phyloP scores from a whole-genome alignment of 2,113 vertebrate species.

The Otus sunia region DNA sequence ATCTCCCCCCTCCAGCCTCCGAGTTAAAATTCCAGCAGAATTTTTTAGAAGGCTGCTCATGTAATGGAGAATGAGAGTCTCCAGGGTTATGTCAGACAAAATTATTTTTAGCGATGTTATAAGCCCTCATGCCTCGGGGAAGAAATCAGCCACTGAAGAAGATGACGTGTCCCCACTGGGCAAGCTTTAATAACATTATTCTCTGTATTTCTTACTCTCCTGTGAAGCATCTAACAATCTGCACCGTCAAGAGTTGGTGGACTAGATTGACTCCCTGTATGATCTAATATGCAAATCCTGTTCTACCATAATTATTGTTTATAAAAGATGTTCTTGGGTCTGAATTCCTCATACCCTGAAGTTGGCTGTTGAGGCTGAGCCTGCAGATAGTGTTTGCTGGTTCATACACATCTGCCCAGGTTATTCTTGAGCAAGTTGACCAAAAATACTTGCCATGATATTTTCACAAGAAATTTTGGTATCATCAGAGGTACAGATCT shows the following conservation, averaged over 20 bases:
- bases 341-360: not conserved
- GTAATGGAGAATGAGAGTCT: conserved; percentile 25
- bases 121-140: conserved; percentile 38
- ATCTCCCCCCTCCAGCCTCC: not conserved
- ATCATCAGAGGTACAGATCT: not conserved
- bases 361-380: not conserved
- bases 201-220: not conserved
- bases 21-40: conserved; percentile 8
- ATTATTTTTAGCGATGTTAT: conserved; percentile 51
- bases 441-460: not conserved
- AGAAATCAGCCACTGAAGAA: conserved; percentile 39
- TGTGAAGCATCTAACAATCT: not conserved
- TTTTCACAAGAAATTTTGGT: fast-evolving
- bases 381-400: not conserved
- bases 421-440: not conserved
- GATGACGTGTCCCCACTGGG: conserved; percentile 52
- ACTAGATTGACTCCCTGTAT: not conserved
- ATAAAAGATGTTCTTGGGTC: not conserved
- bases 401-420: not conserved
- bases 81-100: conserved; percentile 56
- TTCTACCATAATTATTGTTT: not conserved
- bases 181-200: conserved; percentile 33
- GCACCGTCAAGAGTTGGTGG: not conserved
- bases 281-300: not conserved
- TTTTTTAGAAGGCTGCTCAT: conserved; percentile 6